These are phyloP conservation scores for Thamnophis elegans DNA, from an alignment of 2,797 vertebrate genomes.

Conservation along the genomic window DNA sequence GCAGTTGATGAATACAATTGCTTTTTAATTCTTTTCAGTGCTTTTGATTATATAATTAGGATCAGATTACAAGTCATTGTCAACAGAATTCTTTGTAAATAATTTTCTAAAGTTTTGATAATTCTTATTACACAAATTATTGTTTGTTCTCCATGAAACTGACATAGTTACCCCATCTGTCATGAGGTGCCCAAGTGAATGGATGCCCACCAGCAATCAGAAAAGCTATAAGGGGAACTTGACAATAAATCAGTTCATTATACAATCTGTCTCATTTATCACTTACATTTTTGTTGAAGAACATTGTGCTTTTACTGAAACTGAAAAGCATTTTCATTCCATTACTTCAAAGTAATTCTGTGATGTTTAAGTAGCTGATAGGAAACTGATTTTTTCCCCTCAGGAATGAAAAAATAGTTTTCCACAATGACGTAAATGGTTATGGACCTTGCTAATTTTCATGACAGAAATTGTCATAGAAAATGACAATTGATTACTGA, in stretches of 20 bases:
- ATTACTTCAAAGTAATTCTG: neutral
- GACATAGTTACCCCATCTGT: conserved; percentile 8
- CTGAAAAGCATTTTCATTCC: neutral
- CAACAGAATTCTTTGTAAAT: conserved; percentile 37
- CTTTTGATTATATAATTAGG: conserved; percentile 15
- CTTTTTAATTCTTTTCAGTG: neutral
- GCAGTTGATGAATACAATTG: conserved; percentile 14
- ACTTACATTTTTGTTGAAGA: conserved; percentile 13
- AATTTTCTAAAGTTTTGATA: conserved; percentile 20
- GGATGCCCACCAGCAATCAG: conserved; percentile 13
- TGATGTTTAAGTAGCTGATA: neutral
- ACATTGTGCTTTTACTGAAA: conserved; percentile 20
- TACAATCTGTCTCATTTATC: accelerated
- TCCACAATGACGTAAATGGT: neutral
- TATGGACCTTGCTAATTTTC: neutral
- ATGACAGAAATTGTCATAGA: neutral
- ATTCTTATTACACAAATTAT: neutral
- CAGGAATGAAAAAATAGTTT: conserved; percentile 2
- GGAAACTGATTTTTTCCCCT: conserved; percentile 17
- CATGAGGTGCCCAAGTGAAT: conserved; percentile 22
- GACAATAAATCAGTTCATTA: conserved; percentile 15
- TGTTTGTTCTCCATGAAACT: neutral
- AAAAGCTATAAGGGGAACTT: conserved; percentile 15
- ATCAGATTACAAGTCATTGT: neutral
- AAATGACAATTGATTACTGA: conserved; percentile 1